Conservation (phyloP, 37 sponge, comb jelly and placozoan genomes). For the Amphimedon queenslandica region DNA sequence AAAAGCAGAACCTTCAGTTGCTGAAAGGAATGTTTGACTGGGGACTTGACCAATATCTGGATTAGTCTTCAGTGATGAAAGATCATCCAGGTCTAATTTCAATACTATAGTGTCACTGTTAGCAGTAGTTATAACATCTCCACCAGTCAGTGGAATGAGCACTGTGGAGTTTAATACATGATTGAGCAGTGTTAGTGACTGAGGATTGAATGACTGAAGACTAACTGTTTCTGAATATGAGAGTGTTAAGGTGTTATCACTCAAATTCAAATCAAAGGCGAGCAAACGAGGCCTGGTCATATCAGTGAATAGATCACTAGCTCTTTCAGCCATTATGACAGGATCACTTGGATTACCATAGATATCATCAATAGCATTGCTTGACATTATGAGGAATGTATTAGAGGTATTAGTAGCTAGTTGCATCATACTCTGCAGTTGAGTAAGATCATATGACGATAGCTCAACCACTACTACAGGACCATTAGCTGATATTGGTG, state of each 20-base stretch:
- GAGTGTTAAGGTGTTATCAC: constrained; percentile 55
- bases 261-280: constrained; percentile 63
- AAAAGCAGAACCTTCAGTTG: constrained; percentile 32
- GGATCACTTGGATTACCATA: constrained; percentile 41
- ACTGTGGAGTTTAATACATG: constrained; percentile 35
- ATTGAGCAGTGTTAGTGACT: constrained; percentile 65
- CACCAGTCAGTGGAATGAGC: constrained; percentile 40
- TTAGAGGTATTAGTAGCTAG: constrained; percentile 50
- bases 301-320: constrained; percentile 51
- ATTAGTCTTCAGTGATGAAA: constrained; percentile 35
- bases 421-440: constrained; percentile 24
- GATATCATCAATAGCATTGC: constrained; percentile 48
- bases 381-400: constrained; percentile 52
- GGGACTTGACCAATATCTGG: constrained; percentile 48
- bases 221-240: constrained; percentile 69
- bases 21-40: constrained; percentile 61
- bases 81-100: constrained; percentile 31
- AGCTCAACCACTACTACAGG: constrained; percentile 42
- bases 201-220: constrained; percentile 49
- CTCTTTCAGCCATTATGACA: constrained; percentile 34
- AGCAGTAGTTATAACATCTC: constrained; percentile 1
- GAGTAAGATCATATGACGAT: constrained; percentile 57
- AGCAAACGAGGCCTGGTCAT: constrained; percentile 57
- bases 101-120: constrained; percentile 30
- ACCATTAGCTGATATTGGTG: constrained; percentile 21